These are phyloP conservation scores for Vombatus ursinus DNA, from an alignment of 2,113 vertebrate species.

Conservation along the genomic window DNA sequence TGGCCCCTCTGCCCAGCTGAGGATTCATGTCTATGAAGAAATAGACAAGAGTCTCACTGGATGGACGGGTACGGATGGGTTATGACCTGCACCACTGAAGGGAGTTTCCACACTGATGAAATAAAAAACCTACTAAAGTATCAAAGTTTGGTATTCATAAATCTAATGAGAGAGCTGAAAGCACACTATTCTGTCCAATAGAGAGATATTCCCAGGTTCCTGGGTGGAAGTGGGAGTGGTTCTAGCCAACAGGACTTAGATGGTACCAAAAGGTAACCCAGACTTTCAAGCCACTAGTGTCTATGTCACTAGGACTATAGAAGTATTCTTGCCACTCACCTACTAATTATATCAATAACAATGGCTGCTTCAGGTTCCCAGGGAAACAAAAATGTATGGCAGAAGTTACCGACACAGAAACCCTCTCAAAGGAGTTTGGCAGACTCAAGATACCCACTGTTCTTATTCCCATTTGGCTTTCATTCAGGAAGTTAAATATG, in stretches of 20 bases:
- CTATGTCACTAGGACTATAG: not conserved
- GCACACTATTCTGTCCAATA: not conserved
- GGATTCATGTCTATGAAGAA: not conserved
- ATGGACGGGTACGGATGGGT: not conserved
- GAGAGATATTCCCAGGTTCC: not conserved
- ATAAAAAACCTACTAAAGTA: not conserved
- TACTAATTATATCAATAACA: not conserved
- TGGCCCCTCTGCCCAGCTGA: not conserved
- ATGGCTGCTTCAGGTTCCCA: not conserved
- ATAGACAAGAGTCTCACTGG: not conserved
- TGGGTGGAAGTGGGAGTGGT: not conserved
- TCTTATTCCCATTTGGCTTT: not conserved
- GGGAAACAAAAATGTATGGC: not conserved
- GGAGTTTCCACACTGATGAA: not conserved
- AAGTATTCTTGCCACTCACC: not conserved
- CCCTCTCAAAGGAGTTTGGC: constrained; percentile 2
- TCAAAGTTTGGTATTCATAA: not conserved
- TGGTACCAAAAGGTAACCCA: not conserved
- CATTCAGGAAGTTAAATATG: constrained; percentile 4
- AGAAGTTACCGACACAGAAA: not conserved
- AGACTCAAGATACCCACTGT: not conserved
- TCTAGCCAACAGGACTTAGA: not conserved
- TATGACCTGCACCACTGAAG: not conserved
- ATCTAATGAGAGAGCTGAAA: not conserved
- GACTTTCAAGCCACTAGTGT: not conserved